phyloP scores from a whole-genome alignment of 2,888 invertebrate species.

The Polietes domitor region DNA sequence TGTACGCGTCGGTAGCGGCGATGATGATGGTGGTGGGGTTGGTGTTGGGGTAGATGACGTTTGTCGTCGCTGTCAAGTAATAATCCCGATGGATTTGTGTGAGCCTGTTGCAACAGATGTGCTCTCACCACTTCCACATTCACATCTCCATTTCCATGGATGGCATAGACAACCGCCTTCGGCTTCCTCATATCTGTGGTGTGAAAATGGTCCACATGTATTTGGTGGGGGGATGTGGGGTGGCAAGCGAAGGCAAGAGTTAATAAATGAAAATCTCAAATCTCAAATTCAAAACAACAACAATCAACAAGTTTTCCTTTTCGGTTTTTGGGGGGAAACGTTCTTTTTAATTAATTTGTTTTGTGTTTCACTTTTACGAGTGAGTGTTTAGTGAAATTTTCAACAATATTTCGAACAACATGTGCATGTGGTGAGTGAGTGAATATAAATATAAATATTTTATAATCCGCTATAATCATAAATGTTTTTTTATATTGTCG shows the following conservation, averaged over 20 bases:
- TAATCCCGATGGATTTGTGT: conserved; percentile 55
- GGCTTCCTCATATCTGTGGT: conserved; percentile 21
- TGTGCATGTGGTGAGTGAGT: conserved; percentile 24
- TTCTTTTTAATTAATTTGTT: conserved; percentile 51
- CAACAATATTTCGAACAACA: conserved; percentile 18
- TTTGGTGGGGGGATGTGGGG: background rate
- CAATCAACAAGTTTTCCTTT: conserved; percentile 53
- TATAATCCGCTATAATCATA: background rate
- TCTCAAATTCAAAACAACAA: conserved; percentile 6
- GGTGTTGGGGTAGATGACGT: conserved; percentile 39
- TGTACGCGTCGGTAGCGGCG: background rate
- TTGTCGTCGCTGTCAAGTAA: conserved; percentile 60
- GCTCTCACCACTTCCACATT: conserved; percentile 20
- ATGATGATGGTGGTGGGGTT: background rate
- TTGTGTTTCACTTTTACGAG: conserved; percentile 30
- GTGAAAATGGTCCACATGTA: conserved; percentile 32
- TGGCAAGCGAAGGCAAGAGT: conserved; percentile 29
- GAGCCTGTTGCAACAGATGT: conserved; percentile 58
- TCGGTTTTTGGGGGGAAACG: background rate
- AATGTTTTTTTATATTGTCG: background rate
- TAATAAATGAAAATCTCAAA: conserved; percentile 27
- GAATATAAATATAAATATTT: conserved; percentile 5
- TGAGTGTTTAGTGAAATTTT: conserved; percentile 18
- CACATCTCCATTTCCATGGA: conserved; percentile 30
- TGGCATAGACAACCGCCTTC: conserved; percentile 1